Evolutionary conservation across 2,797 vertebrate genomes (phyloP).

Genomic region (Macropodus opercularis): DNA sequence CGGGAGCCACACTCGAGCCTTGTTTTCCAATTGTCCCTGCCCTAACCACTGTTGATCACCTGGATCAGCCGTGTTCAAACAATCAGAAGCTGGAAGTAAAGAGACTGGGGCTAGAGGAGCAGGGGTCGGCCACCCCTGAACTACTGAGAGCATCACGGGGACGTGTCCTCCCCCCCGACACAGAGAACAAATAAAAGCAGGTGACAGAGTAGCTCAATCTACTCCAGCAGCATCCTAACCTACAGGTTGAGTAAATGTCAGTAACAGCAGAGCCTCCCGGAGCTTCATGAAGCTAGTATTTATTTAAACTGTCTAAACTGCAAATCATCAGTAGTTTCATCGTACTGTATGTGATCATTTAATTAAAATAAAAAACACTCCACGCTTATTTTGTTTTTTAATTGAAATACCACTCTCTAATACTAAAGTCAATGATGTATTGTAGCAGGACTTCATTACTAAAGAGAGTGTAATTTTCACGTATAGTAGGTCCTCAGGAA

Average conservation of each 20-base stretch:
- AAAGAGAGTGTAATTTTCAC: constrained; percentile 25
- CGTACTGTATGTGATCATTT: neutral
- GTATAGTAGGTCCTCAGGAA: constrained; percentile 75
- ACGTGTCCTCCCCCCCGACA: neutral
- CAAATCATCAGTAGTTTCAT: neutral
- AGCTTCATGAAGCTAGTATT: neutral
- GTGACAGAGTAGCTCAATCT: neutral
- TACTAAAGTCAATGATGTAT: neutral
- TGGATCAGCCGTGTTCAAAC: too few species aligned
- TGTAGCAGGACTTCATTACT: neutral
- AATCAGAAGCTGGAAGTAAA: too few species aligned
- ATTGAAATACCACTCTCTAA: neutral
- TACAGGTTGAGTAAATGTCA: neutral
- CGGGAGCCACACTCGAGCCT: too few species aligned
- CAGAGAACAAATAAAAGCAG: neutral
- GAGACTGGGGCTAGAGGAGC: too few species aligned
- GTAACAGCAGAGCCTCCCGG: neutral
- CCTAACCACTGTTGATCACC: too few species aligned
- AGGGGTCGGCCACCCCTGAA: too few species aligned
- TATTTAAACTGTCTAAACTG: neutral
- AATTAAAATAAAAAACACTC: neutral
- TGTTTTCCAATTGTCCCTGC: too few species aligned
- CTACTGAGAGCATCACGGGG: neutral
- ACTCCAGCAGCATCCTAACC: too few species aligned
- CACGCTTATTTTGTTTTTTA: neutral